A percentile compares a stretch with the other conserved stretches of the same genome.
These are phyloP conservation scores for Amiota mariae DNA, from an alignment of 2,888 invertebrate genomes.

Conservation along the genomic window DNA sequence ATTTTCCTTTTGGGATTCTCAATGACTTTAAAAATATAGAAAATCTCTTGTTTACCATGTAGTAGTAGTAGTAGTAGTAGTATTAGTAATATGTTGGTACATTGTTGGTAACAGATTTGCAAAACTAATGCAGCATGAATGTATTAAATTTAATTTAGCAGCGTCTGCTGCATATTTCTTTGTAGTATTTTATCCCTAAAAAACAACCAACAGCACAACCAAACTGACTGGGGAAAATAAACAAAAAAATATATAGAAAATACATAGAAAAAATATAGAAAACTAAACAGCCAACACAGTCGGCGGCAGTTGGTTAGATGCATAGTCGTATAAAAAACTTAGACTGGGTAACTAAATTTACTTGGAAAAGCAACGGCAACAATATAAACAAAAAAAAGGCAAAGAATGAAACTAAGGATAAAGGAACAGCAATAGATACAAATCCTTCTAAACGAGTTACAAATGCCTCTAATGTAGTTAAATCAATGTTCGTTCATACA, in stretches of 20 bases:
- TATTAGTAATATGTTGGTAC: too few species aligned
- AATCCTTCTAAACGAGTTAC: slow-evolving; percentile 62
- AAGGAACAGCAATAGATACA: slow-evolving; percentile 36
- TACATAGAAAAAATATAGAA: slow-evolving; percentile 2
- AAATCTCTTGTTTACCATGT: too few species aligned
- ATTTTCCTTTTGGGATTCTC: slow-evolving; percentile 10
- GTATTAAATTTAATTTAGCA: slow-evolving; percentile 28
- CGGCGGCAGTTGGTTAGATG: background rate
- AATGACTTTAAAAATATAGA: too few species aligned
- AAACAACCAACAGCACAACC: background rate
- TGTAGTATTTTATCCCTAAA: too few species aligned
- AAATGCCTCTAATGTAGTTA: slow-evolving; percentile 73
- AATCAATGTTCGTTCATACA: slow-evolving; percentile 69
- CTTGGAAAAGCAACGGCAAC: background rate
- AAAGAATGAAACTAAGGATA: slow-evolving; percentile 1
- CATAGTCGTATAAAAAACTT: background rate
- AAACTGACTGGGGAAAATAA: background rate
- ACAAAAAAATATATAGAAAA: background rate
- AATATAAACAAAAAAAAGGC: slow-evolving; percentile 16
- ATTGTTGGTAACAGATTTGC: slow-evolving; percentile 10
- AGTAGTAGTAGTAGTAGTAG: too few species aligned
- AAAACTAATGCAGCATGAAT: slow-evolving; percentile 23
- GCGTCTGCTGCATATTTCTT: slow-evolving; percentile 18
- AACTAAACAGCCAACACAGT: background rate
- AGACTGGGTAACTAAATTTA: slow-evolving; percentile 22